Evolutionary conservation across 2,888 invertebrate species (phyloP).

Genomic region (Apodemia duryi): DNA sequence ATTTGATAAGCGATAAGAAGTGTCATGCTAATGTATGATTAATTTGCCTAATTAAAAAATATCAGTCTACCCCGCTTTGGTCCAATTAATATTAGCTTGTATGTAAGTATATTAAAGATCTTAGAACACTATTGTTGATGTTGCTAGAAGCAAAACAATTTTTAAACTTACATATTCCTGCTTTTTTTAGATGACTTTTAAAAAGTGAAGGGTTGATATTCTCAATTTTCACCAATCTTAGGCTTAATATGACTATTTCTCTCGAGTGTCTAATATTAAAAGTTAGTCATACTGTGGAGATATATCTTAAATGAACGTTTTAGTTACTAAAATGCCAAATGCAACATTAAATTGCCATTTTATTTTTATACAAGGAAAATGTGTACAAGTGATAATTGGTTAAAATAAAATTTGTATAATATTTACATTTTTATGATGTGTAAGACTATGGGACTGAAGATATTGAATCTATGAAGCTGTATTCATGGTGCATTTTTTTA

Average conservation of each 20-base stretch:
- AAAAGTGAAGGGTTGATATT: not conserved
- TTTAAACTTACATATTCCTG: not conserved
- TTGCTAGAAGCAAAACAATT: slow-evolving; percentile 8
- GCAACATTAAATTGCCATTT: slow-evolving; percentile 15
- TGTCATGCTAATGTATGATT: not conserved
- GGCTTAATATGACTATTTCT: not conserved
- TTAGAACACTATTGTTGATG: slow-evolving; percentile 11
- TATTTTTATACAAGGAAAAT: slow-evolving; percentile 13
- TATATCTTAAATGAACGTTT: slow-evolving; percentile 13
- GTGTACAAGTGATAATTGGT: slow-evolving; percentile 14
- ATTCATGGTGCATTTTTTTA: slow-evolving; percentile 22
- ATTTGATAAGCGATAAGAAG: not conserved
- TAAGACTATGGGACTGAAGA: slow-evolving; percentile 11
- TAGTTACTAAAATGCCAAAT: slow-evolving; percentile 15
- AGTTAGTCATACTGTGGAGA: slow-evolving; percentile 11
- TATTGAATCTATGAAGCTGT: slow-evolving; percentile 20
- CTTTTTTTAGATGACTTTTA: slow-evolving; percentile 11
- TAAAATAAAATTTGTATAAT: slow-evolving; percentile 11
- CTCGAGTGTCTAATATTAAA: not conserved
- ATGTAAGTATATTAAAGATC: slow-evolving; percentile 7
- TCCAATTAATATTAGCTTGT: slow-evolving; percentile 13
- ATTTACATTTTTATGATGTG: slow-evolving; percentile 3
- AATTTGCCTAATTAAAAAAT: slow-evolving; percentile 5
- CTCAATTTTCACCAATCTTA: slow-evolving; percentile 6
- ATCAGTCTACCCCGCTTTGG: not conserved